These are phyloP conservation scores for Odocoileus hemionus DNA, from an alignment of 2,113 vertebrate species.

Conservation along the genomic window DNA sequence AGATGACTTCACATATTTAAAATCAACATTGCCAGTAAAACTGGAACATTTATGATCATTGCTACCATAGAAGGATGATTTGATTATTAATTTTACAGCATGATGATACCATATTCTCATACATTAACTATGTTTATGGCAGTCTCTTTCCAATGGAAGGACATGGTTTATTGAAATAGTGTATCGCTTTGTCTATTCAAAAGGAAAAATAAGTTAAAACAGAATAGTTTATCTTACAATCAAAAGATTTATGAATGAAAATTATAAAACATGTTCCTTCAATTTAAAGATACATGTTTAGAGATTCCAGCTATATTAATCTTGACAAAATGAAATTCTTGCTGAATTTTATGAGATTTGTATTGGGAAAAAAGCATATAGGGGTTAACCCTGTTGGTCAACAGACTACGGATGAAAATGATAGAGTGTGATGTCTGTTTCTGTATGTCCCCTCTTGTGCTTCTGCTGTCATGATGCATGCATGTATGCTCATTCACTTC, in stretches of 20 bases:
- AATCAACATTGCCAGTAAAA: neutral
- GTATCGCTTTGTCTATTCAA: neutral
- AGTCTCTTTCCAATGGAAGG: neutral
- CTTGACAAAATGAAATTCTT: neutral
- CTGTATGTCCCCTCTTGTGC: neutral
- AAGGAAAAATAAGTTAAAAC: neutral
- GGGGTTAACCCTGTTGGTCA: neutral
- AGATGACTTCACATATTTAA: slow-evolving; percentile 10
- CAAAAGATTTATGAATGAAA: neutral
- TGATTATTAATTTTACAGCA: neutral
- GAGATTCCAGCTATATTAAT: neutral
- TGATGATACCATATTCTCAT: neutral
- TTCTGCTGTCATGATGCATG: neutral
- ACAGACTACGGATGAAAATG: neutral
- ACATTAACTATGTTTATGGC: neutral
- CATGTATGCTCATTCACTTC: neutral
- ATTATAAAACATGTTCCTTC: neutral
- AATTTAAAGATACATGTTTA: neutral
- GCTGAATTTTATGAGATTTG: neutral
- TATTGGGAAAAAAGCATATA: neutral
- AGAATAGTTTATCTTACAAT: neutral
- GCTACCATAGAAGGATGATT: neutral
- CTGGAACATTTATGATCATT: neutral
- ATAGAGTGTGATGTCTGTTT: neutral
- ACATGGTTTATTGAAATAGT: neutral